Base-by-base conservation (phyloP, 1,140 invertebrate genomes). In the Coelopa frigida region DNA sequence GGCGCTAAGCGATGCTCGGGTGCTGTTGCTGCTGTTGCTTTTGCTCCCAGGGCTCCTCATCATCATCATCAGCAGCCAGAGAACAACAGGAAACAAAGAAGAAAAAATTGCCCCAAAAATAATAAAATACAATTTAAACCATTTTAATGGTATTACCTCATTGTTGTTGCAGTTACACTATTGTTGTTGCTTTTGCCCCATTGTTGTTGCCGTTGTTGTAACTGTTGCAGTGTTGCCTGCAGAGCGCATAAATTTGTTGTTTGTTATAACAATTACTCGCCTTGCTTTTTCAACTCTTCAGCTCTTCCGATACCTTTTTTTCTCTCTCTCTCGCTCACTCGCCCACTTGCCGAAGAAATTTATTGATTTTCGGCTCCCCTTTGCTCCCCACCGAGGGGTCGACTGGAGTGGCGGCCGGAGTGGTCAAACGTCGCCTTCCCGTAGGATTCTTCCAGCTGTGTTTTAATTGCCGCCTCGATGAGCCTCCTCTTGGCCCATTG, bases 81-180 rank as follows among this genome's bases (percentile, higher is more conserved):
- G 3, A 15, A 8, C 14, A 17, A 29, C 24, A 43, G n/a, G 37
- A 21, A 3, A 3, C n/a, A 38, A 15, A 23, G n/a, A 24, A 24
- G 18, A 8, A 17, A 12, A 20, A 20, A 12, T 20, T 8, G 15
- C 8, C 2, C 1, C 14, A 8, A 14, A 10, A 29, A 29, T 29
- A 57, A 51, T 55, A 49, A 54, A 59, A 61, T 56, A 61, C 59
- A 61, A 61, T 61, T 61, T 62, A 62, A 58, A 59, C 59, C 52
- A 55, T 57, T 59, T 57, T 62, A 61, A 61, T 61, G 57, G 27
- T n/a, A n/a, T n/a, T n/a, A n/a, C n/a, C n/a, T n/a, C n/a, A n/a
- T n/a, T n/a, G n/a, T n/a, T n/a, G 35, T 17, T 11, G 35, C 11
- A 21, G 12, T 7, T 6, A 17, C 5, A 33, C 11, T 8, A 21